These are phyloP conservation scores for Pheosia tremula DNA, from an alignment of 2,888 invertebrate genomes.

Conservation along the genomic window DNA sequence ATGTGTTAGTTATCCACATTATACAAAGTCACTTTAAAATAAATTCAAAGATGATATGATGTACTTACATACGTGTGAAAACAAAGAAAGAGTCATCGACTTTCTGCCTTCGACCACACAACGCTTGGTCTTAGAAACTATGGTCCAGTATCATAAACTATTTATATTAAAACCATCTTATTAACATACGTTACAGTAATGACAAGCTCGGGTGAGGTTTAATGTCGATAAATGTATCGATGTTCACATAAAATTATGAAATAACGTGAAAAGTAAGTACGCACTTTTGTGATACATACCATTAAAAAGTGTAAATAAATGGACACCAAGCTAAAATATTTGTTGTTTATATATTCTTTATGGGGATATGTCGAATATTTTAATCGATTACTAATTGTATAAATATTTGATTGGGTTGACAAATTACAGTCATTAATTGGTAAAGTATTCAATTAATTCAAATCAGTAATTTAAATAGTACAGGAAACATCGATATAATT, in stretches of 20 bases:
- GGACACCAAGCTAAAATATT: too few species aligned
- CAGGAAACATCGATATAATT: constrained; percentile 26
- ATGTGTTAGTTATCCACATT: too few species aligned
- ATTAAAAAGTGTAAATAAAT: too few species aligned
- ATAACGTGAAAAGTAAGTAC: neutral
- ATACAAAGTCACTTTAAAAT: neutral
- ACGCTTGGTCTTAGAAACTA: constrained; percentile 17
- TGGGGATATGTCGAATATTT: too few species aligned
- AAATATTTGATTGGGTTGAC: too few species aligned
- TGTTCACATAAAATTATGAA: neutral
- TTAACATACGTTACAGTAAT: constrained; percentile 48
- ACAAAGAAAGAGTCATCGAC: constrained; percentile 31
- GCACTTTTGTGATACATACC: too few species aligned
- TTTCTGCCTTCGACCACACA: constrained; percentile 44
- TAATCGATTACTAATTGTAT: too few species aligned
- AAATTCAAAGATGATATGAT: neutral
- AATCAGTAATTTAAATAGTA: too few species aligned
- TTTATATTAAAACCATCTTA: constrained; percentile 58
- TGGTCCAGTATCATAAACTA: constrained; percentile 51
- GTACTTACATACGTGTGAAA: constrained; percentile 9
- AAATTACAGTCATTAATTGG: too few species aligned
- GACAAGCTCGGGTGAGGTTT: constrained; percentile 7
- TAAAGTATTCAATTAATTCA: too few species aligned
- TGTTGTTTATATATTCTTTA: too few species aligned
- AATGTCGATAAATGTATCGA: constrained; percentile 17